A percentile compares a stretch with the other conserved stretches of the same genome.
Conservation (phyloP, 1,140 invertebrate genomes). For the Pinna nobilis region DNA sequence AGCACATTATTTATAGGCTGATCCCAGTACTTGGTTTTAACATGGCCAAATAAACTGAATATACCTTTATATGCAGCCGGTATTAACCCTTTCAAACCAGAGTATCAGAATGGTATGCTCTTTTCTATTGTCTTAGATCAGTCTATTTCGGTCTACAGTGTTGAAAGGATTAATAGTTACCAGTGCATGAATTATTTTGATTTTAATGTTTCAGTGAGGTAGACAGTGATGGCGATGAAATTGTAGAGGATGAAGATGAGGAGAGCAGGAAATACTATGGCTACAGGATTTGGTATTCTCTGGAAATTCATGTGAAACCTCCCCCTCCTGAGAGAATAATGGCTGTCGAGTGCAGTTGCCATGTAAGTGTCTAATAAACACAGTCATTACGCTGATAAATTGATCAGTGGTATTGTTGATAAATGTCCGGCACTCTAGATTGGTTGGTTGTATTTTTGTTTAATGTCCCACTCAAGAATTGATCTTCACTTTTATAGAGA, state of each 20-base stretch:
- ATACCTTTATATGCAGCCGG: too few species aligned
- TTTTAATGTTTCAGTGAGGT: constrained; percentile 63
- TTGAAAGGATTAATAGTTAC: too few species aligned
- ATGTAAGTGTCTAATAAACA: constrained; percentile 51
- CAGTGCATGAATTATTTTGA: background rate
- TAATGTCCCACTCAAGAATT: too few species aligned
- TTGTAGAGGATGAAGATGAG: constrained; percentile 58
- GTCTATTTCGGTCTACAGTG: too few species aligned
- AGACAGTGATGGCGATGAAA: constrained; percentile 75
- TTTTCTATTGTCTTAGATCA: too few species aligned
- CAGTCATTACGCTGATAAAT: background rate
- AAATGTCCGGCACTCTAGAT: too few species aligned
- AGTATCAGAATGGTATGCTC: too few species aligned
- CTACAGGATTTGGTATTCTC: constrained; percentile 72
- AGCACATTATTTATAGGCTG: too few species aligned
- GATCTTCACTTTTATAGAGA: constrained; percentile 7
- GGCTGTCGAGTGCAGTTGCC: constrained; percentile 67
- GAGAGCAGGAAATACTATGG: constrained; percentile 62
- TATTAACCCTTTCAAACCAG: too few species aligned
- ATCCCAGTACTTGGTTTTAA: too few species aligned
- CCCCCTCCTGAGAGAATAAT: constrained; percentile 66
- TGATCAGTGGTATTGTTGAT: background rate
- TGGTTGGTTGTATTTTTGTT: too few species aligned
- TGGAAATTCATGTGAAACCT: constrained; percentile 69
- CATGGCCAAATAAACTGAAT: too few species aligned